A percentile compares a stretch with the other conserved stretches of the same genome.
These are phyloP conservation scores for Gibbula magus DNA, from an alignment of 2,888 invertebrate species.

Conservation along the genomic window DNA sequence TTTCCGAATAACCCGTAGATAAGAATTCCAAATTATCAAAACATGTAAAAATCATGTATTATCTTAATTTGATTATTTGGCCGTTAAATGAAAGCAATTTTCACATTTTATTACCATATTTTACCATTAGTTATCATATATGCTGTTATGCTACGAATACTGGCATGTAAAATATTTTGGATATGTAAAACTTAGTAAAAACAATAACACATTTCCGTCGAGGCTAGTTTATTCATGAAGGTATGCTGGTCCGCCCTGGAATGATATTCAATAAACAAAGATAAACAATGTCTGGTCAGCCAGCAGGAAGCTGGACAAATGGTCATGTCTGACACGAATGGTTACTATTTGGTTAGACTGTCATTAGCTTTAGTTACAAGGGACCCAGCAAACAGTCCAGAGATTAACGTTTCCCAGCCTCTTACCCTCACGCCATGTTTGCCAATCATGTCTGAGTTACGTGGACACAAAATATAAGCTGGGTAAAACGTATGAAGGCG, in stretches of 20 bases:
- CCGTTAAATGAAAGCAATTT: too few species aligned
- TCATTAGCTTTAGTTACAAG: not conserved
- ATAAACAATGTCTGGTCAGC: not conserved
- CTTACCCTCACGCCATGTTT: not conserved
- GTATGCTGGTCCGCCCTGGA: not conserved
- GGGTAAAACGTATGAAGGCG: not conserved
- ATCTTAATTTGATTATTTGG: too few species aligned
- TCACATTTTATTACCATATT: too few species aligned
- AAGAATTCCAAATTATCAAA: too few species aligned
- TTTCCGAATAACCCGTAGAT: too few species aligned
- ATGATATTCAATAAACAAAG: not conserved
- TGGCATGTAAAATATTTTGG: too few species aligned
- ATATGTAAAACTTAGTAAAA: too few species aligned
- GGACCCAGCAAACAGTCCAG: not conserved
- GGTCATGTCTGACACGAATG: not conserved
- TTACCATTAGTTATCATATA: too few species aligned
- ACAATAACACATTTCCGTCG: too few species aligned
- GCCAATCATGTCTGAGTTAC: not conserved
- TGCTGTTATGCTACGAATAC: too few species aligned
- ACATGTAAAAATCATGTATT: too few species aligned
- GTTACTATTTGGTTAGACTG: conserved; percentile 7
- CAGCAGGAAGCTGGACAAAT: not conserved
- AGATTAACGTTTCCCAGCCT: not conserved
- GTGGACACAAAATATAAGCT: not conserved
- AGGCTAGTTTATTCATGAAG: not conserved